Conservation (phyloP, 1,140 invertebrate species). For the Leptinotarsa defecta region DNA sequence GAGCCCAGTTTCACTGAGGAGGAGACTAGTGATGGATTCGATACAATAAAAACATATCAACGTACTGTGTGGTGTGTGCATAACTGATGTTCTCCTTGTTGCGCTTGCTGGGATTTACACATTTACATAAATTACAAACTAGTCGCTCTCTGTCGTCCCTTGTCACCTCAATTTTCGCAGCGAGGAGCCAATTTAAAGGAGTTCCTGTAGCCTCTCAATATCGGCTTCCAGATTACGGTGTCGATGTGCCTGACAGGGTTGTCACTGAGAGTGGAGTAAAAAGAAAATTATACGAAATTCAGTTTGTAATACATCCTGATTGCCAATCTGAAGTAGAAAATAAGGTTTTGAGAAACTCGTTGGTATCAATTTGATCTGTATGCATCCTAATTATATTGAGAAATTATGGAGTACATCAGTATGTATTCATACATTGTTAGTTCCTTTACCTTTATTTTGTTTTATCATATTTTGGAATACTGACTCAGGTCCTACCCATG, state of each 20-base stretch:
- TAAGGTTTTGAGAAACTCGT: too few relatives aligned
- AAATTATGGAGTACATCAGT: too few relatives aligned
- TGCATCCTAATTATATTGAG: too few relatives aligned
- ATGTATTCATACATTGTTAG: too few relatives aligned
- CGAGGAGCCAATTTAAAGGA: slow-evolving; percentile 1
- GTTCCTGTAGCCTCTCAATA: not conserved
- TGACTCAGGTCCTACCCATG: too few relatives aligned
- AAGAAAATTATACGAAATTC: too few relatives aligned
- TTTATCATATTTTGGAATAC: too few relatives aligned
- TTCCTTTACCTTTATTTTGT: too few relatives aligned
- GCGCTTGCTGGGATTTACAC: not conserved
- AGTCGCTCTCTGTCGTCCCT: slow-evolving; percentile 1
- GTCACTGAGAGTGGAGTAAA: not conserved
- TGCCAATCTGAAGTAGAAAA: too few relatives aligned
- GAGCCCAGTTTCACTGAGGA: not conserved
- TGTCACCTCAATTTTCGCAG: not conserved
- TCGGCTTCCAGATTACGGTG: not conserved
- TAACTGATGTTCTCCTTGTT: not conserved
- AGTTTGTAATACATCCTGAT: too few relatives aligned
- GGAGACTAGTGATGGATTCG: not conserved
- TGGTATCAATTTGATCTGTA: too few relatives aligned
- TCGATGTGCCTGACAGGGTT: not conserved
- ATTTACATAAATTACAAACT: not conserved
- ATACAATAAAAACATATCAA: slow-evolving; percentile 1
- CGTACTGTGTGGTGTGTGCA: not conserved